Conservation (phyloP, 2,113 vertebrate species). For the Dipodomys ordii region DNA sequence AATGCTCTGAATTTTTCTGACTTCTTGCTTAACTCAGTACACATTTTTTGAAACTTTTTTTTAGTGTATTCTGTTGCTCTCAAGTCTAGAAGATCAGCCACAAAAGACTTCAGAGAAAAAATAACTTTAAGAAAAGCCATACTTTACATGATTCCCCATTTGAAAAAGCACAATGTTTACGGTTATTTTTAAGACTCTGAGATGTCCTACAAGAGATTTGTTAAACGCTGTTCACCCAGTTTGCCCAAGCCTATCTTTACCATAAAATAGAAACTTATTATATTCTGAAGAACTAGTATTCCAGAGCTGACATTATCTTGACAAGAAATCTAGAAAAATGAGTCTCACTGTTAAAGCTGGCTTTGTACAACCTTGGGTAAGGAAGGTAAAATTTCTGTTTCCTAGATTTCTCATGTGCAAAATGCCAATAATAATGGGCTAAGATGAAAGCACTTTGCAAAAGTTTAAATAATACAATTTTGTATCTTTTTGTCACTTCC, state of each 20-base stretch:
- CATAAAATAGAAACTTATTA: constrained; percentile 24
- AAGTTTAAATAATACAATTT: constrained; percentile 30
- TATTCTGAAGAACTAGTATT: constrained; percentile 19
- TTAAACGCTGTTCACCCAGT: not conserved
- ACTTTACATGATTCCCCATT: not conserved
- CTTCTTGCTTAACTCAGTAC: not conserved
- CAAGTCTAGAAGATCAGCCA: not conserved
- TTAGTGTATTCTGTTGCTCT: not conserved
- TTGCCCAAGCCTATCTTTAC: not conserved
- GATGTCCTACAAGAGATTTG: constrained; percentile 1
- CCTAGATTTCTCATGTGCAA: constrained; percentile 33
- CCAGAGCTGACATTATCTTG: not conserved
- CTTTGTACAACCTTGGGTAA: constrained; percentile 22
- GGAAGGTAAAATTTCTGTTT: not conserved
- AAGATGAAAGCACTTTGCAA: not conserved
- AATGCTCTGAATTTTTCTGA: not conserved
- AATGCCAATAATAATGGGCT: not conserved
- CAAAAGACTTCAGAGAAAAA: not conserved
- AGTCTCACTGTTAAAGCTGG: not conserved
- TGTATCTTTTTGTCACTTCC: constrained; percentile 47
- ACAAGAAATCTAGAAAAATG: constrained; percentile 43
- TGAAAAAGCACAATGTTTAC: constrained; percentile 16
- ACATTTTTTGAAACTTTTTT: not conserved
- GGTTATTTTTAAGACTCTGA: constrained; percentile 10
- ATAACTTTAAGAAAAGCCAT: constrained; percentile 29